Evolutionary conservation across 1,140 invertebrate genomes (phyloP), one percentile per base, ranked within the genome.

Genomic region (Orius insidiosus): DNA sequence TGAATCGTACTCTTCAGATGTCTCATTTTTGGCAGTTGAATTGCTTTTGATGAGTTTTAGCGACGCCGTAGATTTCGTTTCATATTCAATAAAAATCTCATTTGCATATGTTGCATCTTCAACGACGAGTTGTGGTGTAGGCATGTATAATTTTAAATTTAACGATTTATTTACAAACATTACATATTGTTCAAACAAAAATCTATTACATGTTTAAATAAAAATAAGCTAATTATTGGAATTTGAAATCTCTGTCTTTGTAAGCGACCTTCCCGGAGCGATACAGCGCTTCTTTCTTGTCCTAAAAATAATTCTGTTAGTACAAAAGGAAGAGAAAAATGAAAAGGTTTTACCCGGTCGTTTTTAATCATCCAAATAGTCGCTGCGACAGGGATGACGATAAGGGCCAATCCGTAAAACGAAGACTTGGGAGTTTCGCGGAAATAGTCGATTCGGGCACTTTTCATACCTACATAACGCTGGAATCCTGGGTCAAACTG

Each of bases 381-480:
- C 1, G 61, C 5, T 16, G 61, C 48, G 55, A 80, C 71, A 7
- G 80, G 78, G 1, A 74, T 45, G 16, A 80, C 52, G 13, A 75
- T 59, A 2, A 67, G 49, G 9, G 60, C 53, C 7, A 80, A 54
- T 18, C 70, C 72, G 38, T 63, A 63, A 7, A 66, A 52, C 46
- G 66, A 63, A 36, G 68, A 74, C 50, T 68, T 73, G 1, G 61
- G 60, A 31, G 70, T 79, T 11, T 77, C 70, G 55, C 70, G 74
- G 59, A 84, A 85, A 53, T 74, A 64, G 8, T 81, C 70, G 46
- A 67, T 71, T 35, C 69, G 63, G 4, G 65, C 71, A 0, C 70
- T 68, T 61, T 71, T 70, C 69, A 81, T 73, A 0, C 78, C 68
- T 52, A 72, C 60, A 55, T 71, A 85, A 46, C 80, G 70, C 54